A percentile compares a stretch with the other conserved stretches of the same genome.
Evolutionary conservation across 2,113 vertebrate species (phyloP).

Genomic region (Abramis brama): DNA sequence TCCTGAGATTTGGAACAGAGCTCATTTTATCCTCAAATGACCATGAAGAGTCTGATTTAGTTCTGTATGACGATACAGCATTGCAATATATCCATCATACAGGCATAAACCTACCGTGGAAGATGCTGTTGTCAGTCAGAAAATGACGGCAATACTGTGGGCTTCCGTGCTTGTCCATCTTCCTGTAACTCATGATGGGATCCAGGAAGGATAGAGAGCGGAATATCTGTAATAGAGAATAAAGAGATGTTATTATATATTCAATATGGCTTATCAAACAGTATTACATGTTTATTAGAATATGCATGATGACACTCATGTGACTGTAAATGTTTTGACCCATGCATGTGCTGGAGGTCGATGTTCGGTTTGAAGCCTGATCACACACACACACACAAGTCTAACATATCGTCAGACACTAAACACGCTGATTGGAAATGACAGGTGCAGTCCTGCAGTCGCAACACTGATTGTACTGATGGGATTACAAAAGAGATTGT

Average conservation of each 20-base stretch:
- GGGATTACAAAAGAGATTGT: slow-evolving; percentile 23
- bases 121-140: slow-evolving; percentile 88
- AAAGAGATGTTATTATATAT: neutral
- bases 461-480: slow-evolving; percentile 9
- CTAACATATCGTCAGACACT: neutral
- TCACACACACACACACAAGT: neutral
- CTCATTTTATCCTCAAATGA: neutral
- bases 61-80: neutral
- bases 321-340: neutral
- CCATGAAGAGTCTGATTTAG: neutral
- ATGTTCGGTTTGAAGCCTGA: neutral
- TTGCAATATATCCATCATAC: neutral
- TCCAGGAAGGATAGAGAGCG: neutral
- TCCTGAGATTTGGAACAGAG: neutral
- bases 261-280: neutral
- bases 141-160: slow-evolving; percentile 92
- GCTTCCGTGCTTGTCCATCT: slow-evolving; percentile 76
- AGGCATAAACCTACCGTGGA: slow-evolving; percentile 83
- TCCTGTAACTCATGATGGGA: slow-evolving; percentile 83
- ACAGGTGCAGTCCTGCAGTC: neutral
- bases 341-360: neutral
- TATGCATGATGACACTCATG: neutral
- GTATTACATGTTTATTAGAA: neutral
- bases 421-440: slow-evolving; percentile 10
- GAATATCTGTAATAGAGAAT: slow-evolving; percentile 12